Conservation (phyloP, 1,140 invertebrate species). For the Scaptomyza graminum region DNA sequence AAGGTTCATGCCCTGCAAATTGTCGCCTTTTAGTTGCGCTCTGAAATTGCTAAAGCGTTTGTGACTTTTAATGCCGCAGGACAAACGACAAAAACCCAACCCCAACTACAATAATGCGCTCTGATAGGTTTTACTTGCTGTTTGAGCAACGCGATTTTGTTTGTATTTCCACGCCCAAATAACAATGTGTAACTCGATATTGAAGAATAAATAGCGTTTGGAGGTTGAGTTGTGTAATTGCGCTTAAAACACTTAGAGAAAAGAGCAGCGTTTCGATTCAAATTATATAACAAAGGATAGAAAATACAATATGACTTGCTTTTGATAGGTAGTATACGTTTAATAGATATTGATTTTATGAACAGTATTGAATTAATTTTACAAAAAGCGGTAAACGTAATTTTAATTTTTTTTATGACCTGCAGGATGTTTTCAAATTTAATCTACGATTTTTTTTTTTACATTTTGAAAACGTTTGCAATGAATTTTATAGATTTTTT, state of each 20-base stretch:
- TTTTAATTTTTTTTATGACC: too few species aligned
- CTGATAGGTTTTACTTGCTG: conserved; percentile 32
- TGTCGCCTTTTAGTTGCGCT: conserved; percentile 23
- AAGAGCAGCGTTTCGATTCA: background rate
- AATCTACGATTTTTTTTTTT: too few species aligned
- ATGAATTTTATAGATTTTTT: too few species aligned
- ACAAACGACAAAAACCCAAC: conserved; percentile 2
- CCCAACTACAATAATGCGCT: conserved; percentile 20
- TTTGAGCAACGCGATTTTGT: conserved; percentile 21
- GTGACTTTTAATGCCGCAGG: conserved; percentile 48
- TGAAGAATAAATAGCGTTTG: conserved; percentile 1
- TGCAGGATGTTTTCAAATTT: too few species aligned
- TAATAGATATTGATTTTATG: too few species aligned
- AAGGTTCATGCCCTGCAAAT: conserved; percentile 49
- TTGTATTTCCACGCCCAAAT: conserved; percentile 9
- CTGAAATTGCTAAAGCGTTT: conserved; percentile 32
- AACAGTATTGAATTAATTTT: too few species aligned
- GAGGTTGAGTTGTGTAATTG: background rate
- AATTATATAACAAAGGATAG: too few species aligned
- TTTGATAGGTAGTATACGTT: too few species aligned
- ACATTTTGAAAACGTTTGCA: too few species aligned
- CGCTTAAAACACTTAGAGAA: background rate
- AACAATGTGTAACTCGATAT: conserved; percentile 28
- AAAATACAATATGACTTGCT: too few species aligned
- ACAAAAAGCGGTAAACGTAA: too few species aligned